Conservation (phyloP, 2,797 vertebrate genomes). For the Girardinus metallicus region DNA sequence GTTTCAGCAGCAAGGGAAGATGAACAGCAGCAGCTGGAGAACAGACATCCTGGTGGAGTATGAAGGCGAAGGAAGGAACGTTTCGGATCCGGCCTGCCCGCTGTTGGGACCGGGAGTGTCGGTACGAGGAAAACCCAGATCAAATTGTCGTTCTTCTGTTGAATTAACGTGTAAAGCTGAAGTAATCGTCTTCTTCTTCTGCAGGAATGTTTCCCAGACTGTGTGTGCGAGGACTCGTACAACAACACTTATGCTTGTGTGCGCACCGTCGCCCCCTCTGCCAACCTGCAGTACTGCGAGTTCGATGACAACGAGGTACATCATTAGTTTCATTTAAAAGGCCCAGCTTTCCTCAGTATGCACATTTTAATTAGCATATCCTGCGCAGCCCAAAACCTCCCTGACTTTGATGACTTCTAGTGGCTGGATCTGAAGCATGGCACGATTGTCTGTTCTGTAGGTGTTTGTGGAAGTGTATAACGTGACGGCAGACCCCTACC, state of each 20-base stretch:
- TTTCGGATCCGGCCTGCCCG: conserved; percentile 90
- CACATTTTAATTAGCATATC: too few species aligned
- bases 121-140: conserved; percentile 43
- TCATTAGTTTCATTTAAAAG: neutral
- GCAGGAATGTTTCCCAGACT: conserved; percentile 97
- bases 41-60: conserved; percentile 96
- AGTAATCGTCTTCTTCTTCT: neutral
- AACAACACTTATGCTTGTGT: conserved; percentile 98
- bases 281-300: conserved; percentile 95
- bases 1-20: conserved; percentile 80
- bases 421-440: neutral
- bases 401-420: neutral
- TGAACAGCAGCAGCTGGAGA: conserved; percentile 87
- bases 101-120: conserved; percentile 92
- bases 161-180: neutral
- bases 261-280: conserved; percentile 84
- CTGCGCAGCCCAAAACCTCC: neutral
- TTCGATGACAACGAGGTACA: conserved; percentile 95
- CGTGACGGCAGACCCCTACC: conserved; percentile 92
- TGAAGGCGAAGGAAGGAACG: conserved; percentile 91
- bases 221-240: conserved; percentile 95
- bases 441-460: conserved; percentile 59
- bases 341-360: too few species aligned
- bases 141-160: fast-evolving
- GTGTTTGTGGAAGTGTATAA: conserved; percentile 98